A percentile compares a stretch with the other conserved stretches of the same genome.
Evolutionary conservation across 2,888 invertebrate species (phyloP).

Genomic region (Clanis bilineata): DNA sequence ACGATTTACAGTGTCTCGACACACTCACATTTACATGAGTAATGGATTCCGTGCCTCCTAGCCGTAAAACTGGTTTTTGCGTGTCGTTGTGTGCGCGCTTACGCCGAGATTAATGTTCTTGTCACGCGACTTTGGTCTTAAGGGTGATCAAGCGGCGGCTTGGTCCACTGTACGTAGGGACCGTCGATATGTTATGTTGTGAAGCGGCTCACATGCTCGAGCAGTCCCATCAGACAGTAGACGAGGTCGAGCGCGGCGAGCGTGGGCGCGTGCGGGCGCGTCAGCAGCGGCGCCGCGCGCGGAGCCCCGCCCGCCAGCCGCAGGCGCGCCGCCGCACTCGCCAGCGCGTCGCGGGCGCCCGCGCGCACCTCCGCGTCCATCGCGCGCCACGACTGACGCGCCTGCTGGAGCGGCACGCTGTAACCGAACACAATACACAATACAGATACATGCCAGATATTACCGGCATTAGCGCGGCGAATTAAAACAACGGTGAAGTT

Average conservation of each 20-base stretch:
- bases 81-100: no score
- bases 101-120: no score
- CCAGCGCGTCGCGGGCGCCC: slow-evolving; percentile 86
- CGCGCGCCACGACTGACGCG: slow-evolving; percentile 90
- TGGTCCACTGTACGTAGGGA: no score
- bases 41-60: no score
- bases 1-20: no score
- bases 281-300: slow-evolving; percentile 90
- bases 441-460: no score
- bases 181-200: slow-evolving; percentile 25
- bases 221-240: slow-evolving; percentile 88
- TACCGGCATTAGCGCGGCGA: no score
- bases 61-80: no score
- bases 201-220: slow-evolving; percentile 89
- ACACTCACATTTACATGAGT: no score
- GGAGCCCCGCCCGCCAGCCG: slow-evolving; percentile 85
- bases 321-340: slow-evolving; percentile 84
- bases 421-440: neutral
- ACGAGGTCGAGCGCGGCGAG: slow-evolving; percentile 93
- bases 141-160: no score
- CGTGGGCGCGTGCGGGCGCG: slow-evolving; percentile 90
- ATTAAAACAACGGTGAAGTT: no score
- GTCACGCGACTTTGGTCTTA: no score
- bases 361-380: slow-evolving; percentile 94
- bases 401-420: slow-evolving; percentile 92